Conservation (phyloP, 2,113 vertebrate genomes). For the Lepidothrix coronata region DNA sequence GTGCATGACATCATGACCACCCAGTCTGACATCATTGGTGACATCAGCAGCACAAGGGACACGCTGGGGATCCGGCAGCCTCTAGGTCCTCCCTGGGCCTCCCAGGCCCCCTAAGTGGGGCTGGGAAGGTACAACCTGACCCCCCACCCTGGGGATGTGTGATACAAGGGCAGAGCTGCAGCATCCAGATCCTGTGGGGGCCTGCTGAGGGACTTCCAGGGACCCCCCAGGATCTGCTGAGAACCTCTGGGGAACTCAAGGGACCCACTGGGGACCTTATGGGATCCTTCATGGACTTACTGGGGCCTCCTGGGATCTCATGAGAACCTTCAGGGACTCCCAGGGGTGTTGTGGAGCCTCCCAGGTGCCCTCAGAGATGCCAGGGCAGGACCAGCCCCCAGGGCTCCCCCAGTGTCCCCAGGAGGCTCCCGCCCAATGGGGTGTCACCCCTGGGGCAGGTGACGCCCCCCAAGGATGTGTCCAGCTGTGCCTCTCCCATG, state of each 20-base stretch:
- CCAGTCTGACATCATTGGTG: fast-evolving
- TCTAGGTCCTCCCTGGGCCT: background rate
- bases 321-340: too few relatives aligned
- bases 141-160: fast-evolving
- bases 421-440: background rate
- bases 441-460: background rate
- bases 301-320: too few relatives aligned
- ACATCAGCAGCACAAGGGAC: background rate
- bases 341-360: background rate
- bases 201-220: too few relatives aligned
- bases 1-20: fast-evolving
- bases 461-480: background rate
- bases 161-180: too few relatives aligned
- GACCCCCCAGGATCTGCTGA: background rate
- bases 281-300: background rate
- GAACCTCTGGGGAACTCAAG: too few relatives aligned
- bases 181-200: background rate
- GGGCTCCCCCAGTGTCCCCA: background rate
- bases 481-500: background rate
- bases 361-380: too few relatives aligned
- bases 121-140: too few relatives aligned
- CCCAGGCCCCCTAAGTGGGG: fast-evolving
- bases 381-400: fast-evolving
- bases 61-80: fast-evolving
- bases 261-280: background rate